Percentiles rank a stretch among this genome's conserved stretches.
Conservation (phyloP, 2,113 vertebrate species). For the Eulemur macaco region DNA sequence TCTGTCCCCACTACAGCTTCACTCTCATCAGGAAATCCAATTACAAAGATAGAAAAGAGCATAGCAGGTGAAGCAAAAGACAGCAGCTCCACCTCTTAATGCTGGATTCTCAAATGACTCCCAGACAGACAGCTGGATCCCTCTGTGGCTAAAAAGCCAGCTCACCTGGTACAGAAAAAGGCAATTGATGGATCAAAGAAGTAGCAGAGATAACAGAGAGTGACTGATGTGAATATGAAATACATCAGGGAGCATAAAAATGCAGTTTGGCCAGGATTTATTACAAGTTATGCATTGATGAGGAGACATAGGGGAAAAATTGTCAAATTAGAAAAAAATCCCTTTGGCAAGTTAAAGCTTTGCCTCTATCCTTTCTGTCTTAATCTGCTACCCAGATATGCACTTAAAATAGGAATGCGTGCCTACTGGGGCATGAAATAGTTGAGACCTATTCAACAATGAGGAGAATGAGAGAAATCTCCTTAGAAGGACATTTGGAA, state of each 20-base stretch:
- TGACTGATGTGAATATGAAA: slow-evolving; percentile 43
- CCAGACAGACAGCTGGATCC: slow-evolving; percentile 52
- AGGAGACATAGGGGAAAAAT: background rate
- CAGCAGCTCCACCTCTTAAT: slow-evolving; percentile 1
- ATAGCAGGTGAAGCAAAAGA: slow-evolving; percentile 63
- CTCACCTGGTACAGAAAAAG: slow-evolving; percentile 30
- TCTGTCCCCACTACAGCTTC: slow-evolving; percentile 47
- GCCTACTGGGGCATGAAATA: slow-evolving; percentile 73
- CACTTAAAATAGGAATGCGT: slow-evolving; percentile 70
- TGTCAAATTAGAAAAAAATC: slow-evolving; percentile 38
- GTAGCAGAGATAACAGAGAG: background rate
- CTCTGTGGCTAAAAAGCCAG: background rate
- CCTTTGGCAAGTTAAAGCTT: slow-evolving; percentile 50
- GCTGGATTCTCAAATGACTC: slow-evolving; percentile 27
- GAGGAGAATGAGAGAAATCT: slow-evolving; percentile 73
- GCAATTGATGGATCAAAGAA: slow-evolving; percentile 55
- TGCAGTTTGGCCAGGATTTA: background rate
- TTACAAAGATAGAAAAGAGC: slow-evolving; percentile 57
- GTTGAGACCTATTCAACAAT: slow-evolving; percentile 74
- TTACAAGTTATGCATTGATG: slow-evolving; percentile 42
- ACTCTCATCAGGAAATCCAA: slow-evolving; percentile 64
- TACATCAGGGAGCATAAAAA: slow-evolving; percentile 13
- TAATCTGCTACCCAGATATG: slow-evolving; percentile 72
- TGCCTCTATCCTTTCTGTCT: slow-evolving; percentile 52
- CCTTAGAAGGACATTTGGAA: slow-evolving; percentile 66